Evolutionary conservation across 2,888 invertebrate species (phyloP).

Genomic region (Drosophila peninsularis): DNA sequence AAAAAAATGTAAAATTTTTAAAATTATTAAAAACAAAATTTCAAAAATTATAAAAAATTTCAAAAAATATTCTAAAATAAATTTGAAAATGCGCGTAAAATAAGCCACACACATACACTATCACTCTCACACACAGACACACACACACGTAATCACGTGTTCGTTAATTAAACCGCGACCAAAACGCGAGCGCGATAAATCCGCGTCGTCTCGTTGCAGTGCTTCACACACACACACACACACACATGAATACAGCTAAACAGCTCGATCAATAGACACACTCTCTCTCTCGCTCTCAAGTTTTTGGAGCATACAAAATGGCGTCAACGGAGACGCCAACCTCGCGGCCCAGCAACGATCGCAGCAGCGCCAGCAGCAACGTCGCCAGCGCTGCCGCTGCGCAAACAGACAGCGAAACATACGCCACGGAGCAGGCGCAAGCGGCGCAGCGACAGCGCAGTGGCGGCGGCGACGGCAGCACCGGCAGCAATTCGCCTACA

Average conservation of each 20-base stretch:
- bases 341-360: slow-evolving; percentile 32
- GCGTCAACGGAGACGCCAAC: slow-evolving; percentile 60
- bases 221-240: slow-evolving; percentile 23
- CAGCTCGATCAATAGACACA: slow-evolving; percentile 35
- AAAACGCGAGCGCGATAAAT: slow-evolving; percentile 27
- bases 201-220: slow-evolving; percentile 47
- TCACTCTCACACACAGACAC: slow-evolving; percentile 10
- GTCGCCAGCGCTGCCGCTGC: slow-evolving; percentile 24
- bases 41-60: not conserved
- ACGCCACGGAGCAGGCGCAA: slow-evolving; percentile 61
- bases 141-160: slow-evolving; percentile 17
- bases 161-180: slow-evolving; percentile 22
- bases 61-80: not conserved
- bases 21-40: not conserved
- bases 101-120: slow-evolving; percentile 25
- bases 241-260: slow-evolving; percentile 20
- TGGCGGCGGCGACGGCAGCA: slow-evolving; percentile 43
- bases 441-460: slow-evolving; percentile 69
- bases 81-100: slow-evolving; percentile 51
- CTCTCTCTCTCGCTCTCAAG: slow-evolving; percentile 15
- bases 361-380: slow-evolving; percentile 29
- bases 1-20: not conserved
- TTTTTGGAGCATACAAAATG: slow-evolving; percentile 48
- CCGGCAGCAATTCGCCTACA: slow-evolving; percentile 16
- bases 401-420: slow-evolving; percentile 47